These are phyloP conservation scores for Ericerus pela DNA, from an alignment of 1,140 invertebrate species.

Conservation along the genomic window DNA sequence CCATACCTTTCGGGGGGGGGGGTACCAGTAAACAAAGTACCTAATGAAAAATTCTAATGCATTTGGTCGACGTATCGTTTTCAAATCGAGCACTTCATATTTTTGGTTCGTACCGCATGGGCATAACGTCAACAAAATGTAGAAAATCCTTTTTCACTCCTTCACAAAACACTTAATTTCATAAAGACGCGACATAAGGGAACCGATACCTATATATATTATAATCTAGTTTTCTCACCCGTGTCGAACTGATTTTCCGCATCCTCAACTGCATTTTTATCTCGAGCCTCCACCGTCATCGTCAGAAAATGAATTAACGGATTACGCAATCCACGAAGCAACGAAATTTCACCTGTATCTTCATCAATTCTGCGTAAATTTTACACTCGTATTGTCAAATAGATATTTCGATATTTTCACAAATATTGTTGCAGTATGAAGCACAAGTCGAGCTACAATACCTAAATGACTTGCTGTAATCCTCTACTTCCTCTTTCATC, in stretches of 20 bases:
- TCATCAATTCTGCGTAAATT: constrained; percentile 40
- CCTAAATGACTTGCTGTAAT: constrained; percentile 49
- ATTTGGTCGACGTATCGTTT: no score
- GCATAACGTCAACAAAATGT: no score
- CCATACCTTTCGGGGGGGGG: no score
- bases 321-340: constrained; percentile 55
- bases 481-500: constrained; percentile 40
- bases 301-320: constrained; percentile 65
- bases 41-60: no score
- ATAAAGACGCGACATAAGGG: no score
- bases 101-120: no score
- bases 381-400: neutral
- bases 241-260: constrained; percentile 47
- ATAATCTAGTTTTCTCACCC: no score
- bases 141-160: no score
- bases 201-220: no score
- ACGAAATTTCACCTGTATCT: constrained; percentile 48
- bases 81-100: no score
- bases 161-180: no score
- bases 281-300: constrained; percentile 53
- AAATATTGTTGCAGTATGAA: neutral
- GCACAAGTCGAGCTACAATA: constrained; percentile 17
- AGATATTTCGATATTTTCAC: neutral
- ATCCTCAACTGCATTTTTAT: constrained; percentile 50
- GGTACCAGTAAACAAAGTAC: no score